phyloP scores from a whole-genome alignment of 2,888 invertebrate genomes.

The Drosophila buzzatii region DNA sequence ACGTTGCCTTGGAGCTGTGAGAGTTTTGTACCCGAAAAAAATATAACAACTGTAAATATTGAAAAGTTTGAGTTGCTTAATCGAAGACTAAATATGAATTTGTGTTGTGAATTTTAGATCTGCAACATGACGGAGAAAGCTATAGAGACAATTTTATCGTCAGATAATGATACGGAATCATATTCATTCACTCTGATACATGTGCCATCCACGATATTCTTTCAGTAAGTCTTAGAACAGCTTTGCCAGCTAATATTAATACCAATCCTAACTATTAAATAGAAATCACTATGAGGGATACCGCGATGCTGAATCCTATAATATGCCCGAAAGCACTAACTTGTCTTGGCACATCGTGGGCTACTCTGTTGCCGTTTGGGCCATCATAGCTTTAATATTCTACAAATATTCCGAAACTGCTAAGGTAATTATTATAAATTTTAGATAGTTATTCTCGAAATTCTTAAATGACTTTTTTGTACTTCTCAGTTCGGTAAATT shows the following conservation, averaged over 20 bases:
- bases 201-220: slow-evolving; percentile 73
- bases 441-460: background rate
- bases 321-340: background rate
- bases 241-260: background rate
- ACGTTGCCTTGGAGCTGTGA: slow-evolving; percentile 93
- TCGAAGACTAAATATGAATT: background rate
- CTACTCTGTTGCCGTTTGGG: slow-evolving; percentile 67
- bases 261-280: background rate
- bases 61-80: background rate
- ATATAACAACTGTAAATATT: slow-evolving; percentile 43
- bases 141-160: background rate
- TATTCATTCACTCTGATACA: slow-evolving; percentile 22
- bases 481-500: slow-evolving; percentile 74
- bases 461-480: background rate
- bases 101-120: slow-evolving; percentile 25
- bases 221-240: slow-evolving; percentile 53
- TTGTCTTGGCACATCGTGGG: slow-evolving; percentile 75
- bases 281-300: slow-evolving; percentile 33
- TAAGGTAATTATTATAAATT: slow-evolving; percentile 49
- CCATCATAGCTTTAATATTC: slow-evolving; percentile 62
- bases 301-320: background rate
- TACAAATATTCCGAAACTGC: slow-evolving; percentile 65
- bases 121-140: slow-evolving; percentile 37
- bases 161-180: background rate
- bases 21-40: slow-evolving; percentile 83